phyloP scores from a whole-genome alignment of 1,140 invertebrate species.

The Solenopsis invicta region DNA sequence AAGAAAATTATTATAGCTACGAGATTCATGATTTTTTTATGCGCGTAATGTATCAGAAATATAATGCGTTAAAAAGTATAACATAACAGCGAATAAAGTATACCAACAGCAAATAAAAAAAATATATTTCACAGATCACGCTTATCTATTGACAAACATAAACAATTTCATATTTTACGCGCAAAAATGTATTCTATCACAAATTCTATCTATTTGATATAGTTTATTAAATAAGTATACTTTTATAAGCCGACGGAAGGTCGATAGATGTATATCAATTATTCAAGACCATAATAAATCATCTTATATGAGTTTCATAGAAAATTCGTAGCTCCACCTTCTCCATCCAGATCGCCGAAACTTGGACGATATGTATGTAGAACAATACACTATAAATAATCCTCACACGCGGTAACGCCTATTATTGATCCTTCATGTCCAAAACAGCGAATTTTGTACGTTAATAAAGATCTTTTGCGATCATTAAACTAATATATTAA shows the following conservation, averaged over 20 bases:
- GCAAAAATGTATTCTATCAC: neutral
- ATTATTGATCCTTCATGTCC: conserved; percentile 11
- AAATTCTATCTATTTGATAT: neutral
- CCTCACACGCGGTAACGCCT: conserved; percentile 1
- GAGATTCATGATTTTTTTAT: neutral
- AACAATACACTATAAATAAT: conserved; percentile 40
- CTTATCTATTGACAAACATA: neutral
- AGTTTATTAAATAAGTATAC: neutral
- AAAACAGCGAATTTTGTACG: neutral
- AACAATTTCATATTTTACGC: conserved; percentile 1
- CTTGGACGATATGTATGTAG: neutral
- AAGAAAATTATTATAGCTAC: neutral
- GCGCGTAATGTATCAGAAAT: neutral
- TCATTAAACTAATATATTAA: neutral
- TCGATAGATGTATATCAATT: conserved; percentile 17
- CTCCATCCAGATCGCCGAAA: neutral
- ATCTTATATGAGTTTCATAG: neutral
- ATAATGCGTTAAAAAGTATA: neutral
- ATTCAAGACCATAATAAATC: conserved; percentile 19
- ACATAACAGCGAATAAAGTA: no score
- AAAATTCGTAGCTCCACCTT: conserved; percentile 18
- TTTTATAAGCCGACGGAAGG: neutral
- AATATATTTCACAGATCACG: neutral
- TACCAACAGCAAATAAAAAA: neutral
- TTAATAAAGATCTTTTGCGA: neutral